Evolutionary conservation across 2,888 invertebrate species (phyloP), one percentile per base, ranked within the genome.

Genomic region (Drosophila gaucha): DNA sequence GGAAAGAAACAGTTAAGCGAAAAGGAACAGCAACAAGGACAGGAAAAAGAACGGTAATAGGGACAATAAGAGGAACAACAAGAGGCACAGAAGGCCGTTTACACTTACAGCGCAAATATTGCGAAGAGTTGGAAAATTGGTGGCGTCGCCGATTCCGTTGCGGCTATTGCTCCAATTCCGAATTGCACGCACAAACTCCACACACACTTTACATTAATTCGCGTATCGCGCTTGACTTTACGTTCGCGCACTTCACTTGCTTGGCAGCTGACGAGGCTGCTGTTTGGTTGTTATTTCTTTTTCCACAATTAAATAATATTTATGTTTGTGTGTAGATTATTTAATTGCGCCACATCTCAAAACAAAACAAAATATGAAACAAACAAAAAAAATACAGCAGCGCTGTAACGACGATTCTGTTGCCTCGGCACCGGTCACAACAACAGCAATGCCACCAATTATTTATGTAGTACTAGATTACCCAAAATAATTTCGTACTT

Each of bases 171-270:
- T 65, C 78, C 71, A 72, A 65, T 72, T 72, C n/a, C 50, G 26
- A 67, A 73, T 60, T 78, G 67, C 67, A 67, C 73, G 74, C 78
- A 79, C 60, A 63, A 56, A 56, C 56, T 20, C 38, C 39, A 39
- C 58, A 72, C 78, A 58, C 52, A 50, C 52, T 63, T 36, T 52
- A 67, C 66, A 75, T 73, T 39, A 83, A 70, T 82, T 80, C 79
- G 55, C 74, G 58, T 55, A 54, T 86, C 67, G 47, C 88, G 78
- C 79, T 74, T 87, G 56, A 65, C 44, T 60, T 59, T 28, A 36
- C 39, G 49, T 57, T 54, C 56, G 51, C 44, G 33, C 46, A 71
- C 71, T 68, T 71, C 50, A 51, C 43, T 55, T 49, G 33, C 14
- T 33, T 26, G 24, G 35, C 57, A 52, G 58, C 59, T 39, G 55